Conservation (phyloP, 2,888 invertebrate species). For the Epirrita christyi region DNA sequence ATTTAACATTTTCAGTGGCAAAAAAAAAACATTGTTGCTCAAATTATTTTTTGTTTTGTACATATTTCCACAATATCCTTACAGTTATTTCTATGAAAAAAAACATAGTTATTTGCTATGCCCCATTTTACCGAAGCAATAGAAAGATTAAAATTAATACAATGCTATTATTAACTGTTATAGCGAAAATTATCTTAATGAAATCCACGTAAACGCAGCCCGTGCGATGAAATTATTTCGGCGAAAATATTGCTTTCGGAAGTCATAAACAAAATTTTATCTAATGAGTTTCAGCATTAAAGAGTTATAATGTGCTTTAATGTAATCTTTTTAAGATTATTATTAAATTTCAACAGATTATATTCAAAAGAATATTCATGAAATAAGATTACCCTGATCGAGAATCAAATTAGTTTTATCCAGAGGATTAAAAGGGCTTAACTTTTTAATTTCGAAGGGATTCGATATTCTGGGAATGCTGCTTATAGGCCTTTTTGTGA, state of each 20-base stretch:
- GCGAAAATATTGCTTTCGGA: conserved; percentile 76
- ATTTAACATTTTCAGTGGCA: too few relatives aligned
- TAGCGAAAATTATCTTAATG: conserved; percentile 54
- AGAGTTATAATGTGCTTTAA: conserved; percentile 40
- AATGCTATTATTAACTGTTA: conserved; percentile 39
- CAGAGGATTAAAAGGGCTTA: not conserved
- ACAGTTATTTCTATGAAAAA: too few relatives aligned
- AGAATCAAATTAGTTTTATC: not conserved
- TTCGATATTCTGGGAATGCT: not conserved
- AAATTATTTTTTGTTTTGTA: too few relatives aligned
- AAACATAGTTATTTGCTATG: not conserved
- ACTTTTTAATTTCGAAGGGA: not conserved
- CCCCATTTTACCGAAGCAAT: not conserved
- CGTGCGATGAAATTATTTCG: conserved; percentile 66
- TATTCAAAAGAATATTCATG: not conserved
- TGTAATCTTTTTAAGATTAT: conserved; percentile 20
- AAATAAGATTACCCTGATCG: not conserved
- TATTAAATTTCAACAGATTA: not conserved
- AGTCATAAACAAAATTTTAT: conserved; percentile 76
- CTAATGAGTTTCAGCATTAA: conserved; percentile 68
- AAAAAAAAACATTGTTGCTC: too few relatives aligned
- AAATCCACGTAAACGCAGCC: conserved; percentile 63
- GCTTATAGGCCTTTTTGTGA: not conserved
- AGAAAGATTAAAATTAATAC: conserved; percentile 24
- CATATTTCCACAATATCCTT: too few relatives aligned